Conservation (phyloP, 2,113 vertebrate species). For the Monarcha castaneiventris region DNA sequence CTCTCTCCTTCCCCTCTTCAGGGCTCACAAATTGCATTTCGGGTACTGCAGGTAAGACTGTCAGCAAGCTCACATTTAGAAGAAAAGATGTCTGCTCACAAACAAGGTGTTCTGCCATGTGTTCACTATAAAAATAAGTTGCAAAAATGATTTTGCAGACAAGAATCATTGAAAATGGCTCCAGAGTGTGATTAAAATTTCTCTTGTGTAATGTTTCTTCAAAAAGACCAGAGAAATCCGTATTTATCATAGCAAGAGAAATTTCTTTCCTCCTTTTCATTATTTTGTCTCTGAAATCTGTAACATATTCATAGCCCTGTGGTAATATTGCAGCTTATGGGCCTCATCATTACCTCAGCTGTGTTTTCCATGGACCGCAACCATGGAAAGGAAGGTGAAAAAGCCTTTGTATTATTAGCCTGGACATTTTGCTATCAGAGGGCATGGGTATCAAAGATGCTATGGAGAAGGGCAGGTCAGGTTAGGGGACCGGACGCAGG, state of each 20-base stretch:
- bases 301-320: not conserved
- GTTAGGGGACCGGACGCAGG: not conserved
- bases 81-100: not conserved
- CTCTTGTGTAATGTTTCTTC: not conserved
- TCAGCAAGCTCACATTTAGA: not conserved
- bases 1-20: not conserved
- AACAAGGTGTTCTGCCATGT: not conserved
- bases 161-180: not conserved
- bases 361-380: not conserved
- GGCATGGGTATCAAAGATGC: not conserved
- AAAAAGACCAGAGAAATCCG: not conserved
- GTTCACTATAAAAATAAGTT: not conserved
- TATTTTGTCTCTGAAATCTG: not conserved
- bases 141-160: not conserved
- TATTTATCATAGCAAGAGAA: not conserved
- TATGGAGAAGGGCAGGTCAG: not conserved
- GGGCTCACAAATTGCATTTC: slow-evolving; percentile 18
- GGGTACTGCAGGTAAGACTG: not conserved
- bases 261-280: not conserved
- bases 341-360: not conserved
- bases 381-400: not conserved
- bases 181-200: not conserved
- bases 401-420: not conserved
- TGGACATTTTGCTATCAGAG: not conserved
- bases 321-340: not conserved